Evolutionary conservation across 2,797 vertebrate species (phyloP).

Genomic region (Champsocephalus gunnari): DNA sequence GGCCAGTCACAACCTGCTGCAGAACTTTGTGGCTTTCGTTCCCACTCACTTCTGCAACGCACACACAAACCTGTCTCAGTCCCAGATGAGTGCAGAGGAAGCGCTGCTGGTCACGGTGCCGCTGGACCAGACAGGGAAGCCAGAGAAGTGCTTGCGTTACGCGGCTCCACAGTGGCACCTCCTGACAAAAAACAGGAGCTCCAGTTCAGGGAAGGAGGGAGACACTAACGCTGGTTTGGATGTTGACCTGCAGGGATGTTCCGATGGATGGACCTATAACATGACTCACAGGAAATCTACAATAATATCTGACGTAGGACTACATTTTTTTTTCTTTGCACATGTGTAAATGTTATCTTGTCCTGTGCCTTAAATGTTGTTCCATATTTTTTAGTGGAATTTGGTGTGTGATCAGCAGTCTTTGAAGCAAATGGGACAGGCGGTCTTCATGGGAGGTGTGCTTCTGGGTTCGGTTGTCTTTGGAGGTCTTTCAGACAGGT

Average conservation of each 20-base stretch:
- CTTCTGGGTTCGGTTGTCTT: constrained; percentile 89
- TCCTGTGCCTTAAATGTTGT: background rate
- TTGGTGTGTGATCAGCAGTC: constrained; percentile 88
- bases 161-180: too few species aligned
- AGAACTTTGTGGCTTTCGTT: constrained; percentile 89
- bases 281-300: constrained; percentile 81
- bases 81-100: too few species aligned
- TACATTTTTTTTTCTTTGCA: background rate
- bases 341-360: background rate
- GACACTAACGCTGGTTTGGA: too few species aligned
- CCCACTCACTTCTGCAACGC: constrained; percentile 82
- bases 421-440: constrained; percentile 92
- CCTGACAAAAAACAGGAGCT: too few species aligned
- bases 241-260: too few species aligned
- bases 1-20: constrained; percentile 92
- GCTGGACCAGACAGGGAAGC: too few species aligned
- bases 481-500: constrained; percentile 91
- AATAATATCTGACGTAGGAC: constrained; percentile 89
- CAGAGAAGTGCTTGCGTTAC: too few species aligned
- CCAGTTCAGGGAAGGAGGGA: too few species aligned
- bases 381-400: constrained; percentile 86
- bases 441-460: constrained; percentile 91
- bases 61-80: background rate
- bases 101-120: too few species aligned
- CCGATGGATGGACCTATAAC: too few species aligned